Evolutionary conservation across 1,140 invertebrate species (phyloP), one percentile per base, ranked within the genome.

Genomic region (Heliconius nattereri): DNA sequence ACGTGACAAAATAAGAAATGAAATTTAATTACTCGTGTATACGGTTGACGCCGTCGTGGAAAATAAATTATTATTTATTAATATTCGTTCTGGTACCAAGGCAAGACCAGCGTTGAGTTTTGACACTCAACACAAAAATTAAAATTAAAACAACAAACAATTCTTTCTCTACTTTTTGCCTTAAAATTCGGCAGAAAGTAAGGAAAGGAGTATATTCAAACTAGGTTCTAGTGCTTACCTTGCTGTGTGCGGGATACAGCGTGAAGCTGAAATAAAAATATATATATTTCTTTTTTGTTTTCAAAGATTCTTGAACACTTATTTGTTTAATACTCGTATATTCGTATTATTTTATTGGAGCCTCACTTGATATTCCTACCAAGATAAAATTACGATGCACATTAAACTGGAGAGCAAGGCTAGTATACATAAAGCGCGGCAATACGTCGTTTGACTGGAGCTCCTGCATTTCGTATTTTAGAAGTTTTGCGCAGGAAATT

Each of bases 381-480:
- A 9, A 66, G 60, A 16, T 66, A 29, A 66, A 66, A 66, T 66
- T 26, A 66, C 57, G 57, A 66, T 29, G 60, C 11, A 66, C 60
- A 7, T 29, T 66, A 26, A 66, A 66, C 60, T 66, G 23, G 60
- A 66, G 60, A 66, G 57, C 57, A 66, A 66, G 57, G 57, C 23
- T 29, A 29, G 60, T 66, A 66, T 11, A 66, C 60, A 66, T 66
- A 66, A 66, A 66, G 60, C 26, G 60, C 60, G 60, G 60, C 23
- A 66, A 66, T 29, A 29, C 60, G 60, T 66, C 60, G 60, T 66
- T 66, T 29, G 60, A 66, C 60, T 29, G 5, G 60, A 66, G 60
- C 29, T 66, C 11, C 2, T 23, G n/a, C n/a, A 26, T 29, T 66
- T 66, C 57, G 23, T 66, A 26, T 66, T 66, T 66, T 16, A 66